Evolutionary conservation across 2,113 vertebrate genomes (phyloP), one percentile per base, ranked within the genome.

Genomic region (Anarrhichthys ocellatus): DNA sequence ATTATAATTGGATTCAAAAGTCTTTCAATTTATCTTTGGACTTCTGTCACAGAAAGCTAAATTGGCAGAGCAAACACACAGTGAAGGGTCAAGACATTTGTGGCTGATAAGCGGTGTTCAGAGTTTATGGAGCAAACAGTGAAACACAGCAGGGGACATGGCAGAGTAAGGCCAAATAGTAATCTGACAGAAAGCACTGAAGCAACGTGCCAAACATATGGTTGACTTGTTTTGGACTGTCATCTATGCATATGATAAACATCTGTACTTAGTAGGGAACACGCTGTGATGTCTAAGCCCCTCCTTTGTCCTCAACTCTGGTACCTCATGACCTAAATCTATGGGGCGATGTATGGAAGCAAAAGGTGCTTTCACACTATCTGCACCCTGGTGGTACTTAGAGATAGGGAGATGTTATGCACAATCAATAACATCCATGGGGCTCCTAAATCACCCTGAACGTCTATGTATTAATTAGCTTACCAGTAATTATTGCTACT

Each of bases 271-370:
- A 29, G 63, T 54, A 62, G 29, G 72, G 65, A 73, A 74, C 77
- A 72, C 38, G 22, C 46, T 84, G 76, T 40, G 18, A 62, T 64
- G 44, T 0, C 2, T 38, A 24, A 46, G 71, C 44, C 56, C 72
- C 52, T 70, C 44, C 69, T 38, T 14, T 17, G 5, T 4, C 24
- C 70, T 42, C 54, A 38, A 63, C 61, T 40, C 38, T 66, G 40
- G 32, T 34, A 64, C 66, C 2, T 44, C 81, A 64, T 68, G 38
- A 76, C 52, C 32, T 52, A 10, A 36, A 84, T 78, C 65, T 56
- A 24, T 27, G 32, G 65, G 61, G 11, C 27, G 38, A 78, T 34
- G 46, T 3, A 59, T 29, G 46, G 40, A 63, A 52, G 54, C 27
- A 1, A 10, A 44, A 42, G 61, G 42, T 58, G 27, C 32, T 22